Conservation (phyloP, 2,113 vertebrate genomes). For the Tragelaphus buxtoni region DNA sequence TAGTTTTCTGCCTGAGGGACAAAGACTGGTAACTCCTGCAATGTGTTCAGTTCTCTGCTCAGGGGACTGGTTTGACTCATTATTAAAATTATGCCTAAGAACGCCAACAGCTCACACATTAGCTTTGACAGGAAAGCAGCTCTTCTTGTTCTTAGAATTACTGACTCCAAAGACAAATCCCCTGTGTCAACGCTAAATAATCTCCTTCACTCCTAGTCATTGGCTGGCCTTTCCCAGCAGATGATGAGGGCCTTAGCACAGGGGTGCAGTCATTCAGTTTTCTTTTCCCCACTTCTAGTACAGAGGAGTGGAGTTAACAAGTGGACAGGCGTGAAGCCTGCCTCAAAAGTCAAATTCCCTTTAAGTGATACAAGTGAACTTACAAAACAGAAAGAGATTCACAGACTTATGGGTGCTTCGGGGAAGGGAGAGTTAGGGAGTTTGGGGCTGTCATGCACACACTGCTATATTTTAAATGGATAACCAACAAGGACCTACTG, state of each 20-base stretch:
- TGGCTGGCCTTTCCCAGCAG: background rate
- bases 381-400: background rate
- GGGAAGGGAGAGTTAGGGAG: background rate
- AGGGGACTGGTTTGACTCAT: background rate
- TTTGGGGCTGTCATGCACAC: background rate
- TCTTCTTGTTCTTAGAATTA: conserved; percentile 34
- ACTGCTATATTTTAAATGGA: background rate
- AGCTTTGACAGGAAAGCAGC: background rate
- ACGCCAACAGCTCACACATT: background rate
- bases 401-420: background rate
- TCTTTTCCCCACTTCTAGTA: background rate
- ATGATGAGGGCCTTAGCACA: background rate
- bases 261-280: background rate
- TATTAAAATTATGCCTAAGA: conserved; percentile 39
- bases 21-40: background rate
- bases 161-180: conserved; percentile 18
- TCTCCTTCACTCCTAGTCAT: background rate
- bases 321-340: background rate
- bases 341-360: background rate
- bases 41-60: background rate
- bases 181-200: background rate
- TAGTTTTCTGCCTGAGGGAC: background rate
- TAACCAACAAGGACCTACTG: background rate
- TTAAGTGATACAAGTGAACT: background rate
- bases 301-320: background rate